phyloP scores from a whole-genome alignment of 1,140 invertebrate genomes.

The Achroia grisella region DNA sequence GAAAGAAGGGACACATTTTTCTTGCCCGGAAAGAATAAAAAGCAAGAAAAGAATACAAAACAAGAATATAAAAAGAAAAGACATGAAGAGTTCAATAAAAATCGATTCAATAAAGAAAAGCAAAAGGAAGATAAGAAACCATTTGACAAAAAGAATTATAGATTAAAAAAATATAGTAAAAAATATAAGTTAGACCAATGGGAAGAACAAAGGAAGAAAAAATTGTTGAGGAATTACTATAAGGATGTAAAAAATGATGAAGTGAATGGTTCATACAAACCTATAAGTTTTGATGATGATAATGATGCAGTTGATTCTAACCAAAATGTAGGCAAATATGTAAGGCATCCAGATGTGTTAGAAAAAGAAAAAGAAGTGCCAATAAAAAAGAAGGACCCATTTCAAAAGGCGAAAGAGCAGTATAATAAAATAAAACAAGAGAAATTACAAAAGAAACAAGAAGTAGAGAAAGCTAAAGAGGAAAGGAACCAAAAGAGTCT shows the following conservation, averaged over 20 bases:
- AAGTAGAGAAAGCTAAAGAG: slow-evolving; percentile 62
- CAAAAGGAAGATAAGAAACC: slow-evolving; percentile 49
- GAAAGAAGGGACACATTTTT: slow-evolving; percentile 49
- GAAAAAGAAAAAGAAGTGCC: slow-evolving; percentile 29
- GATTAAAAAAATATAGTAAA: slow-evolving; percentile 79
- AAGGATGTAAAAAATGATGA: slow-evolving; percentile 74
- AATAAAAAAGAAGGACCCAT: slow-evolving; percentile 45
- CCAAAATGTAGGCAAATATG: slow-evolving; percentile 45
- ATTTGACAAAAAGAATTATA: slow-evolving; percentile 79
- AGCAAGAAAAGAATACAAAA: slow-evolving; percentile 19
- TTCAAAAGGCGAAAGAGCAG: slow-evolving; percentile 73
- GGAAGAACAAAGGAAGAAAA: slow-evolving; percentile 76
- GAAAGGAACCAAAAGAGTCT: slow-evolving; percentile 77
- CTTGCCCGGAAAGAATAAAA: slow-evolving; percentile 26
- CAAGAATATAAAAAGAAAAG: slow-evolving; percentile 20
- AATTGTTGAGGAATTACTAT: slow-evolving; percentile 70
- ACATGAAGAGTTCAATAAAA: slow-evolving; percentile 22
- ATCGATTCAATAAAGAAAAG: slow-evolving; percentile 13
- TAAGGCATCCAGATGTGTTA: slow-evolving; percentile 59
- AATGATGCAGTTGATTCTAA: slow-evolving; percentile 28
- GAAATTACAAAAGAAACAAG: slow-evolving; percentile 71
- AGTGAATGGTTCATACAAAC: slow-evolving; percentile 43
- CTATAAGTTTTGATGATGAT: slow-evolving; percentile 48
- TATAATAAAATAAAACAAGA: slow-evolving; percentile 75
- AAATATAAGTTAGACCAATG: slow-evolving; percentile 80